Conservation (phyloP, 2,888 invertebrate genomes). For the Aricia artaxerxes region DNA sequence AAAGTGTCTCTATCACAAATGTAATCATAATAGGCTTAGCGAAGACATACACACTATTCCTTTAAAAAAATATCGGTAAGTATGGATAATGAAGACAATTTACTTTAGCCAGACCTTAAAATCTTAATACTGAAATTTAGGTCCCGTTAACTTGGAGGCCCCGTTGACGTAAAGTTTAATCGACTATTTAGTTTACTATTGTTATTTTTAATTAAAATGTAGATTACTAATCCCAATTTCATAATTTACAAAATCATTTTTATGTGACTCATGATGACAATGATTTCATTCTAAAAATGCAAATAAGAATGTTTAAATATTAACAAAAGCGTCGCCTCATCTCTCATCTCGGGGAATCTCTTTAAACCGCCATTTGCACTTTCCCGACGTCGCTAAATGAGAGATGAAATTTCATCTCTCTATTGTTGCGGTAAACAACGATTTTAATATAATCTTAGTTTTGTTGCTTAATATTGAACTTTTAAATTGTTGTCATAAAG, state of each 20-base stretch:
- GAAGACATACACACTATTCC: no score
- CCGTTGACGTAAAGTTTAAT: no score
- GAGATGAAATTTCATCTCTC: constrained; percentile 69
- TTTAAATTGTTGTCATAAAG: neutral
- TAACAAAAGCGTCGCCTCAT: neutral
- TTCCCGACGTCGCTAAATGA: constrained; percentile 63
- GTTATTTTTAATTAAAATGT: no score
- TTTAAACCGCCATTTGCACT: constrained; percentile 71
- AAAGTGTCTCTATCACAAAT: no score
- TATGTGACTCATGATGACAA: neutral
- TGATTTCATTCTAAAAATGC: neutral
- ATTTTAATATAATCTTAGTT: neutral
- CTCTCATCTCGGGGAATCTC: constrained; percentile 54
- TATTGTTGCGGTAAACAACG: constrained; percentile 9
- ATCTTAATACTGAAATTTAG: no score
- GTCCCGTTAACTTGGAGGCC: no score
- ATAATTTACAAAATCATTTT: neutral
- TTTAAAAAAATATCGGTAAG: no score
- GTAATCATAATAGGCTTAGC: no score
- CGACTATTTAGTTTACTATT: no score
- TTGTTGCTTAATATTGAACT: neutral
- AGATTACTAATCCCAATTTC: no score
- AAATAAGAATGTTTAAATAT: constrained; percentile 1
- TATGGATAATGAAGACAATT: no score
- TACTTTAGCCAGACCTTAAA: no score